These are phyloP conservation scores for Intellagama lesueurii DNA, from an alignment of 2,797 vertebrate genomes.

Conservation along the genomic window DNA sequence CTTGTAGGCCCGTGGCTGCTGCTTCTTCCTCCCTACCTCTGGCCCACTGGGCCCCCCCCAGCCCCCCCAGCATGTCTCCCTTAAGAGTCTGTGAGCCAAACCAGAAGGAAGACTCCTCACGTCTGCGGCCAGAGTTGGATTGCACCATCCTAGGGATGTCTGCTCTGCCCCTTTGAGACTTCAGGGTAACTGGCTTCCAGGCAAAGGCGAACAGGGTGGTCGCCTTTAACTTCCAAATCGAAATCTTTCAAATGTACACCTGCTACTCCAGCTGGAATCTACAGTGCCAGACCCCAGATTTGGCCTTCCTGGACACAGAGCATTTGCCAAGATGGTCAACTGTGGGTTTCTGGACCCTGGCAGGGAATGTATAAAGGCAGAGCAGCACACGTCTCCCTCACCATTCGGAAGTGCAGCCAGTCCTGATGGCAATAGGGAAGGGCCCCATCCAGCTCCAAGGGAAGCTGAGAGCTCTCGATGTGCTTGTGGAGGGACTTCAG, in stretches of 20 bases:
- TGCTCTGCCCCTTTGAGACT: neutral
- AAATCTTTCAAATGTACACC: no score
- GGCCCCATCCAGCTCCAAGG: slow-evolving; percentile 85
- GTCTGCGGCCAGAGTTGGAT: neutral
- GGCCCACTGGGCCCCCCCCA: neutral
- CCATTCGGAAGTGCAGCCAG: slow-evolving; percentile 91
- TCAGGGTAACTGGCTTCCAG: no score
- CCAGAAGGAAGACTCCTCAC: neutral
- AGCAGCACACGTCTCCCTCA: slow-evolving; percentile 68
- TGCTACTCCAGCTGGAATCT: no score
- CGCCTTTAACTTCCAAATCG: no score
- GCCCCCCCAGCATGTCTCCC: no score
- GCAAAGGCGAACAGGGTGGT: no score
- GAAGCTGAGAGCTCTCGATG: slow-evolving; percentile 85
- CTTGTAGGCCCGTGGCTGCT: no score
- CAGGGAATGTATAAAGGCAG: neutral
- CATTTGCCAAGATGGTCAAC: no score
- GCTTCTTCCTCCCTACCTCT: neutral
- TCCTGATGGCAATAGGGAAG: slow-evolving; percentile 87
- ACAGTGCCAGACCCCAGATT: no score
- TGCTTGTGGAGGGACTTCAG: slow-evolving; percentile 87
- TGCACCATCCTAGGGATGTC: no score
- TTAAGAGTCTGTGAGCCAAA: neutral
- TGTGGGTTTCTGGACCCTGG: neutral
- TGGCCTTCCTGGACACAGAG: neutral